Percentiles rank a stretch among this genome's conserved stretches.
Evolutionary conservation across 2,113 vertebrate genomes (phyloP).

Genomic region (Varanus komodoensis): DNA sequence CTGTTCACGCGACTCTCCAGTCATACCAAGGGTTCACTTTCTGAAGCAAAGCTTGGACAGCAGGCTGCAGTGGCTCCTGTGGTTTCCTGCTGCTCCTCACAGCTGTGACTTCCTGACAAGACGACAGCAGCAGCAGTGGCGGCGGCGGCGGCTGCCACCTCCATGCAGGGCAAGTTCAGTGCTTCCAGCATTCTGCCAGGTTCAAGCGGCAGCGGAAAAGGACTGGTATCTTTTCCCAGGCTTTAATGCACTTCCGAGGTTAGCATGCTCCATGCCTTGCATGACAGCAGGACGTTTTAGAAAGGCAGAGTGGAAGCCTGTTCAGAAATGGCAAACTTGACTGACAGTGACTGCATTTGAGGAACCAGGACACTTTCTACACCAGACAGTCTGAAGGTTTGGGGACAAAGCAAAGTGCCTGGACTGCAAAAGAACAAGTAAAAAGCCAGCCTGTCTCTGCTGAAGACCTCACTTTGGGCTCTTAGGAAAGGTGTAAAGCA

Average conservation of each 20-base stretch:
- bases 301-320: not conserved
- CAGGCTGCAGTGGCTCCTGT: not conserved
- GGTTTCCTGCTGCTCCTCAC: not conserved
- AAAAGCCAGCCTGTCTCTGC: not conserved
- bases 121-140: not conserved
- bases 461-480: not conserved
- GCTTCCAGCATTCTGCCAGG: not conserved
- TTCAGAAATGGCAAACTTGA: not conserved
- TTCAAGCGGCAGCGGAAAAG: not conserved
- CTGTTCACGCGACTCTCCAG: not conserved
- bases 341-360: not conserved
- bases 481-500: not conserved
- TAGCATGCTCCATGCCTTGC: not conserved
- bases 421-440: not conserved
- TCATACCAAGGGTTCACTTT: not conserved
- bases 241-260: not conserved
- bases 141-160: too few relatives aligned
- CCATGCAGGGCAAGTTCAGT: not conserved
- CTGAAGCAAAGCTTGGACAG: too few relatives aligned
- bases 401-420: not conserved
- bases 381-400: not conserved
- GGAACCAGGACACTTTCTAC: not conserved
- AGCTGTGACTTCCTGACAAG: constrained; percentile 5
- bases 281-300: not conserved
- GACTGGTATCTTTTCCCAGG: not conserved